Base-by-base conservation (phyloP, 2,113 vertebrate species). In the Fulica atra region DNA sequence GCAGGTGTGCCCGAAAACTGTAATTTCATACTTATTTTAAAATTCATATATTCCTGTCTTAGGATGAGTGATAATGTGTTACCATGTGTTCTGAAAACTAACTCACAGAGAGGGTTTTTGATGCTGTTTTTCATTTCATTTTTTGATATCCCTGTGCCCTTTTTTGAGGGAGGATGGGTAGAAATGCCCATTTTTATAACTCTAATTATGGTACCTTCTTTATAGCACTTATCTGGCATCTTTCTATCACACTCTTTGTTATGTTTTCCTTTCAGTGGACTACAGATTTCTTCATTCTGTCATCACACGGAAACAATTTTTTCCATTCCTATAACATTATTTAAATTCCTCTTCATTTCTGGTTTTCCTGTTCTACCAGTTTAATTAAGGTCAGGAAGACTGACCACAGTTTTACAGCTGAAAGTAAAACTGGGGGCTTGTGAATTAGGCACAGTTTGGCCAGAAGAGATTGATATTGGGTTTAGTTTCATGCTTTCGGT, bases 1-100 rank as follows among this genome's bases (percentile, higher is more conserved):
- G 8, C 61, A 14, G 35, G 0, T 79, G 10, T 72, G 20, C 66
- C 24, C 73, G 28, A 72, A 51, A 80, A 56, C 8, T 0, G 0
- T 12, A 5, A 36, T 7, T 77, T 59, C 12, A 36, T 86, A 28
- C 1, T 81, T 46, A 44, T 59, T 16, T 72, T 42, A 15, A 61
- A 79, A 91, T 29, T 26, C 13, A 3, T 81, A 2, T 79, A 11
- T 26, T 68, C 23, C 40, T 80, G 8, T 23, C 14, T 61, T 51
- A 50, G 28, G 17, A 53, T 2, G 2, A 19, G 26, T 35, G 29
- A 11, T 77, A 76, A 26, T n/a, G 2, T 40, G 16, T 91, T 65
- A 53, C 3, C 18, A 3, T 56, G 19, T 64, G 11, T 77, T 86
- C 26, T 14, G 48, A 72, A 85, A 82, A 16, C 1, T 8, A 65